A percentile compares a stretch with the other conserved stretches of the same genome.
phyloP scores from a whole-genome alignment of 2,888 invertebrate genomes.

The Drosophila ustulata region DNA sequence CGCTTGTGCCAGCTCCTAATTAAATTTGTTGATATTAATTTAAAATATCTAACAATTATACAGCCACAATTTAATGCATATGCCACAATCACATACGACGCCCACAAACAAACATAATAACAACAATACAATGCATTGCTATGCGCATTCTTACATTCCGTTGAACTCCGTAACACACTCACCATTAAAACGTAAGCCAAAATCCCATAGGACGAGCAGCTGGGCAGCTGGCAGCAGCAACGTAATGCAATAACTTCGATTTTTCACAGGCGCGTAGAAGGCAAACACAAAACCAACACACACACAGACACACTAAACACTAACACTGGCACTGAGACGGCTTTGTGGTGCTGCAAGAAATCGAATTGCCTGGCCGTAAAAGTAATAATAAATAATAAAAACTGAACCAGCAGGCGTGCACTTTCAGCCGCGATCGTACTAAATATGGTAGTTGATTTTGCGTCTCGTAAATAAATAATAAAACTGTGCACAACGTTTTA shows the following conservation, averaged over 20 bases:
- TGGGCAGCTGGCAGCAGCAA: conserved; percentile 62
- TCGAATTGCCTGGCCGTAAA: conserved; percentile 25
- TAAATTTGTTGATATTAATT: conserved; percentile 48
- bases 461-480: conserved; percentile 68
- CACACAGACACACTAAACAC: conserved; percentile 23
- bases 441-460: conserved; percentile 18
- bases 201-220: conserved; percentile 50
- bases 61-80: background rate
- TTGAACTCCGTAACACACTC: conserved; percentile 44
- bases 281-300: conserved; percentile 46
- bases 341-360: conserved; percentile 44
- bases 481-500: conserved; percentile 46
- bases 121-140: conserved; percentile 3
- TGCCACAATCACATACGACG: conserved; percentile 33
- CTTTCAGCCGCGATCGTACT: conserved; percentile 26
- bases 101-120: conserved; percentile 27
- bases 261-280: conserved; percentile 68
- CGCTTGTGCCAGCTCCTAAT: conserved; percentile 43
- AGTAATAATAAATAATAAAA: conserved; percentile 39
- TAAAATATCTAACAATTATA: conserved; percentile 10
- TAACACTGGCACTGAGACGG: conserved; percentile 42
- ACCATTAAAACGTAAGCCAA: conserved; percentile 55
- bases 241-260: conserved; percentile 80
- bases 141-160: conserved; percentile 35
- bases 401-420: conserved; percentile 8